Base-by-base conservation (phyloP, 2,888 invertebrate genomes). In the Arenicola marina region DNA sequence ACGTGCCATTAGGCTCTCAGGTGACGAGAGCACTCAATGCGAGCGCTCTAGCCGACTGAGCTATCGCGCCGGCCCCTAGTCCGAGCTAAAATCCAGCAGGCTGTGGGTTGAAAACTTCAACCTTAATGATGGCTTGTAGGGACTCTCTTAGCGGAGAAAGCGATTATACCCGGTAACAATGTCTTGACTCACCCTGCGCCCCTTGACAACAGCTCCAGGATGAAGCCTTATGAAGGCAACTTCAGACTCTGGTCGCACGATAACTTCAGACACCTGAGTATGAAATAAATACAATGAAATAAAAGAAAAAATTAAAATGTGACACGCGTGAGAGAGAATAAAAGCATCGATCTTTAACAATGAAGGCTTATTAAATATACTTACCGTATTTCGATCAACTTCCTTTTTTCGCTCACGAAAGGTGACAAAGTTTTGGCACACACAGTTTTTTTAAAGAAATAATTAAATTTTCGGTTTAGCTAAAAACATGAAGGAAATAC, bases 201-300 rank as follows among this genome's bases (percentile, higher is more conserved):
- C 94, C 85, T 93, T 95, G 59, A 95, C 86, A 18, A 95, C 84
- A 4, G 95, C 95, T 24, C 92, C 92, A 69, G 92, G 91, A 72
- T 92, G 89, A 18, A 96, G 83, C 64, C 91, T 88, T 59, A 95
- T 92, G 1, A 92, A 91, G 4, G 92, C 93, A 74, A 92, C 88
- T 78, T 93, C 92, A 74, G 90, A 86, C 78, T 93, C 93, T 0
- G 94, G 94, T 45, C 91, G 86, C 0, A 95, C 90, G 67, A 92
- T 89, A 11, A 94, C 85, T 83, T 93, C 91, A 75, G 92, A 91
- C 0, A 96, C 82, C 80, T 80, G 66, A 48, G 24, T 3, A 56
- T 46, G n/a, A 45, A 48, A 18, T 24, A 51, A 53, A 11, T n/a
- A 18, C 7, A 18, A 53, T 4, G 24, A 7, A 26, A 11, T 29